phyloP scores from a whole-genome alignment of 1,140 invertebrate species.

The Drosophila oshimai region DNA sequence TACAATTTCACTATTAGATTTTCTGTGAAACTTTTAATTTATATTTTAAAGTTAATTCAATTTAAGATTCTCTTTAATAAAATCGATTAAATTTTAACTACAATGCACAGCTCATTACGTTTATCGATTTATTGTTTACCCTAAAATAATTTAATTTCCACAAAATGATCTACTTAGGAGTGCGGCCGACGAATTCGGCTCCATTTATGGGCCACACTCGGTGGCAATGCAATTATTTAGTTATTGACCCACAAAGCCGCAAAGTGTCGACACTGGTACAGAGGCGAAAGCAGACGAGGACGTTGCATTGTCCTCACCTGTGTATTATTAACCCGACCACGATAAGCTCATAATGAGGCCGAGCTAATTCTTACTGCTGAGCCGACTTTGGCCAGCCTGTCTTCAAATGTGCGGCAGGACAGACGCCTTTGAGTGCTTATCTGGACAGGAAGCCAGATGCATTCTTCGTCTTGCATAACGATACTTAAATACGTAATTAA shows the following conservation, averaged over 20 bases:
- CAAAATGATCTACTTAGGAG: neutral
- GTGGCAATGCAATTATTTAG: constrained; percentile 63
- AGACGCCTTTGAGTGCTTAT: constrained; percentile 18
- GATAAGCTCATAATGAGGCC: constrained; percentile 74
- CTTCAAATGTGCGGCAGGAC: constrained; percentile 53
- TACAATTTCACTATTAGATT: too few species aligned
- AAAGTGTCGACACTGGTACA: constrained; percentile 47
- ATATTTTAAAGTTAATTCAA: too few species aligned
- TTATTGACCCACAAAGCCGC: constrained; percentile 74
- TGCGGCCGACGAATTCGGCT: constrained; percentile 1
- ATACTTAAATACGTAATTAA: neutral
- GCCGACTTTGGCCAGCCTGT: constrained; percentile 4
- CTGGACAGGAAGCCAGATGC: constrained; percentile 3
- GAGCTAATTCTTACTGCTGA: constrained; percentile 49
- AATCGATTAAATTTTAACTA: too few species aligned
- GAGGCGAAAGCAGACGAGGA: neutral
- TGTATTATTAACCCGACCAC: constrained; percentile 74
- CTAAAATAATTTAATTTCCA: neutral
- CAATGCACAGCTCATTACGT: too few species aligned
- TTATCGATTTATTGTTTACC: too few species aligned
- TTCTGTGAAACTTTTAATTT: too few species aligned
- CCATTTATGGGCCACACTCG: constrained; percentile 24
- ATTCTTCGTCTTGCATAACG: neutral
- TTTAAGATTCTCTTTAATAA: too few species aligned
- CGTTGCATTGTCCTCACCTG: constrained; percentile 41